Evolutionary conservation across 2,113 vertebrate genomes (phyloP), one percentile per base, ranked within the genome.

Genomic region (Tragelaphus scriptus): DNA sequence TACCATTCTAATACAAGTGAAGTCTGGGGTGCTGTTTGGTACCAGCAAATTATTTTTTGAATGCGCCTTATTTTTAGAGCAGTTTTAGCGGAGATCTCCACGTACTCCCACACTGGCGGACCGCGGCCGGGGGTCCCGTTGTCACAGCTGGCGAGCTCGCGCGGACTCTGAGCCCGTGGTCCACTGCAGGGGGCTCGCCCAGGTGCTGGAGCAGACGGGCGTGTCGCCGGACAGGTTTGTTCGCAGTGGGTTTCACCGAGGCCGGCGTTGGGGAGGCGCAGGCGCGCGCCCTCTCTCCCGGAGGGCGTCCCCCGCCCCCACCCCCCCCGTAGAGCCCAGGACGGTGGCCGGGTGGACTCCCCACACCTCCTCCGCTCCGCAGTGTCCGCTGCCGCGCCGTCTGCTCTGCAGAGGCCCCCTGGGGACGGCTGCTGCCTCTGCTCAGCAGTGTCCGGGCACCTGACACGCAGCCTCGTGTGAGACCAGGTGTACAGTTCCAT

Each of bases 191-290:
- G 59, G 65, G 7, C 65, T 68, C 8, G 8, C 32, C 32, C 16
- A 1, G 63, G 16, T 8, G 32, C 63, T 7, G 7, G 7, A 2
- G 16, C 61, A 3, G 28, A 1, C 3, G 32, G 32, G 7, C 32
- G 16, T 9, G 63, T 15, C 30, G 0, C 32, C 3, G 16, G 63
- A 8, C 32, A 4, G 15, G 16, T n/a, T 4, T 17, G 63, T 8
- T 65, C 15, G 6, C 30, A 16, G 63, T 2, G 61, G 3, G 25
- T 47, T 26, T 47, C 44, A 1, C 26, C 4, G 77, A 17, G 77
- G 77, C 36, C 4, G 7, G 44, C 44, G 7, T 15, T 0, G 14
- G 25, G 44, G 44, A 79, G 75, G 25, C 25, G 15, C 14, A 1
- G 63, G 15, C 15, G 15, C 28, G 63, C 6, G 3, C 30, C 26